phyloP scores from a whole-genome alignment of 2,797 vertebrate species.

The Amphiprion clarkii region DNA sequence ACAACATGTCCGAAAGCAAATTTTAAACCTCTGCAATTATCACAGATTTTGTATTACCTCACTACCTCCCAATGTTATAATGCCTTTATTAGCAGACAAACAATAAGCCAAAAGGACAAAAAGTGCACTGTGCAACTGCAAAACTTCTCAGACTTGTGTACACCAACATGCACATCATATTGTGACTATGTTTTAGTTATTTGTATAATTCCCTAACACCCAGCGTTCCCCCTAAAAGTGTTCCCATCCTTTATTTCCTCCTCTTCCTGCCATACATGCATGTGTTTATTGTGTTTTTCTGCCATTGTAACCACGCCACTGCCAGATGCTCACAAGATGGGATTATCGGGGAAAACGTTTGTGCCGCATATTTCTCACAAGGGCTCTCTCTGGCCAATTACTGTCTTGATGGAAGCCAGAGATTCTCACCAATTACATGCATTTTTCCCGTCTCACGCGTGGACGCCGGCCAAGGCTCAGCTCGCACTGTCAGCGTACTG shows the following conservation, averaged over 20 bases:
- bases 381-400: conserved; percentile 83
- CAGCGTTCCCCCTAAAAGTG: conserved; percentile 29
- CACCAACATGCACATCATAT: conserved; percentile 19
- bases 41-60: conserved; percentile 32
- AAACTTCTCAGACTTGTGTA: conserved; percentile 38
- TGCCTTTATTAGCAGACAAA: conserved; percentile 27
- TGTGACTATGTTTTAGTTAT: conserved; percentile 46
- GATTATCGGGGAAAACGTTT: conserved; percentile 83
- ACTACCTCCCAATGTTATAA: conserved; percentile 2
- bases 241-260: conserved; percentile 67
- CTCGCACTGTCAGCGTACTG: conserved; percentile 69
- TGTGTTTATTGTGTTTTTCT: conserved; percentile 78
- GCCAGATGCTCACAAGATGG: conserved; percentile 83
- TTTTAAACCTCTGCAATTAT: conserved; percentile 42
- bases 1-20: conserved; percentile 45
- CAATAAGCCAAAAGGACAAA: neutral
- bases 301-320: conserved; percentile 70
- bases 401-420: conserved; percentile 84
- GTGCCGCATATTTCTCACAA: conserved; percentile 82
- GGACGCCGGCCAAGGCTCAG: conserved; percentile 74
- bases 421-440: conserved; percentile 84
- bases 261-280: conserved; percentile 63
- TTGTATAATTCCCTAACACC: conserved; percentile 44
- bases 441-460: conserved; percentile 79
- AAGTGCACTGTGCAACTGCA: neutral